A percentile compares a stretch with the other conserved stretches of the same genome.
These are phyloP conservation scores for Enteromius afrohamiltoni DNA, from an alignment of 2,797 vertebrate genomes.

Conservation along the genomic window DNA sequence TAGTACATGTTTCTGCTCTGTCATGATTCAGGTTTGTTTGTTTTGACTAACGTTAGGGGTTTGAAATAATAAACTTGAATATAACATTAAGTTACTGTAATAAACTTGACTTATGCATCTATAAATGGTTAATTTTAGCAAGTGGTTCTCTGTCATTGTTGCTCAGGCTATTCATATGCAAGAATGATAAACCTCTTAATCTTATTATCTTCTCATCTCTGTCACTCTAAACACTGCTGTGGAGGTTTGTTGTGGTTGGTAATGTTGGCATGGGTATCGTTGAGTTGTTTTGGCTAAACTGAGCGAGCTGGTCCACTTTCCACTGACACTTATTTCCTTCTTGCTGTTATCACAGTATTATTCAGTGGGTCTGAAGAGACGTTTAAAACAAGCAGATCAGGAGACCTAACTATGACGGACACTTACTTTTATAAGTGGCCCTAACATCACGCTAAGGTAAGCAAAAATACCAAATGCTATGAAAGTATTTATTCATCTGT, in stretches of 20 bases:
- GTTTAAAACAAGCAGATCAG: slow-evolving; percentile 15
- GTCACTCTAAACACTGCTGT: slow-evolving; percentile 26
- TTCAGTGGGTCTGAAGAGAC: slow-evolving; percentile 8
- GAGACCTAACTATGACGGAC: slow-evolving; percentile 43
- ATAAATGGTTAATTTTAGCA: not conserved
- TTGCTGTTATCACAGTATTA: slow-evolving; percentile 32
- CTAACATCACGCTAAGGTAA: slow-evolving; percentile 49
- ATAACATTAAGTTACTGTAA: not conserved
- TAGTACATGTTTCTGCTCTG: slow-evolving; percentile 20
- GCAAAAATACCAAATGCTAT: not conserved
- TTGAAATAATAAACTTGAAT: not conserved
- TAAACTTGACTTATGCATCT: not conserved
- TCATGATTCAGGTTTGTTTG: slow-evolving; percentile 10
- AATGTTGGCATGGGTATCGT: not conserved
- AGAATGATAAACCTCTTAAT: slow-evolving; percentile 41
- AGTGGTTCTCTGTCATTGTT: not conserved
- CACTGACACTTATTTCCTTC: slow-evolving; percentile 1
- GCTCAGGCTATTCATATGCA: slow-evolving; percentile 5
- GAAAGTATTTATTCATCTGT: not conserved
- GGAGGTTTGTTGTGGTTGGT: slow-evolving; percentile 20
- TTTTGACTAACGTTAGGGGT: not conserved
- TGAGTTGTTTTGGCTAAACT: slow-evolving; percentile 14
- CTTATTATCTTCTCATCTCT: slow-evolving; percentile 33
- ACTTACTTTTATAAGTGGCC: slow-evolving; percentile 38
- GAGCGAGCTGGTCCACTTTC: not conserved